Base-by-base conservation (phyloP, 2,113 vertebrate species). In the Bubo blakistoni region DNA sequence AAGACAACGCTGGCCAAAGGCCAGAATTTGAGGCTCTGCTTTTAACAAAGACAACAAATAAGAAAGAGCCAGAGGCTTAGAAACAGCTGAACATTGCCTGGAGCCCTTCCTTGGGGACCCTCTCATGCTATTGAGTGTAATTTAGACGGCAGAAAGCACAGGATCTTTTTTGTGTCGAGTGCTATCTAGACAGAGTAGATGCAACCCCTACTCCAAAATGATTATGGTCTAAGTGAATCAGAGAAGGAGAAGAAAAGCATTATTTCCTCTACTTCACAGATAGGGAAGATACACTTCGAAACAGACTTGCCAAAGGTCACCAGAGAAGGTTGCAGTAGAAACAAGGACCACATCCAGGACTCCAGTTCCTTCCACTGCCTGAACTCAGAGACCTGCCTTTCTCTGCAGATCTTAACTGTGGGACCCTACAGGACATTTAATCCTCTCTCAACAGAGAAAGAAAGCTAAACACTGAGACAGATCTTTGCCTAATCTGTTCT, bases 191-290 rank as follows among this genome's bases (percentile, higher is more conserved):
- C 34, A 70, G 47, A 55, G 73, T 13, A 40, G 47, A 27, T 15
- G 34, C 38, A 71, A 71, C 29, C 26, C 11, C 49, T 9, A 0
- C 59, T 44, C 24, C 63, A 44, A 58, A 30, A 59, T 42, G 58
- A 40, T 22, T 38, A 7, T 34, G n/a, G 66, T 62, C 40, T 19
- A 29, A 55, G 13, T 0, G 0, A 77, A 2, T 16, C 38, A 27
- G 24, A 65, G 15, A 77, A 83, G 29, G 20, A 4, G 63, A 13
- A 57, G 14, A 76, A 79, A 77, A 34, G 2, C 20, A 11, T 44
- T 5, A 9, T 80, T 77, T 61, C 18, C 34, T 84, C 22, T 11
- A 2, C 9, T 16, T 47, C 42, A 27, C 49, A 46, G 30, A 13
- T 3, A 61, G 25, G 29, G 36, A 84, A 62, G 36, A 12, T 11